Evolutionary conservation across 2,113 vertebrate species (phyloP), one percentile per base, ranked within the genome.

Genomic region (Syngnathus scovelli): DNA sequence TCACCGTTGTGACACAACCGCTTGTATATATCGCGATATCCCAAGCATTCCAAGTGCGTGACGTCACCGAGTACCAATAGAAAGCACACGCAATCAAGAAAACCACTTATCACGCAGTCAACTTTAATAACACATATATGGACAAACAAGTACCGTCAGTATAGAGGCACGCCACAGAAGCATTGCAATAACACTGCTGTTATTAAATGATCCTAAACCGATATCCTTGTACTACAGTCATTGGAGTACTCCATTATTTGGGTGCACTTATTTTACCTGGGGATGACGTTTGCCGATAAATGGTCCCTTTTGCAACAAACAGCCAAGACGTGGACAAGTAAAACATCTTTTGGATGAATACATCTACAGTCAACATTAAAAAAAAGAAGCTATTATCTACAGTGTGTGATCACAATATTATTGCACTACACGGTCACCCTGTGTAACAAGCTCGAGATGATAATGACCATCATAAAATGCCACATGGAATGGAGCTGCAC

Each of bases 341-440:
- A 33, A 56, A 55, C 21, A 27, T 3, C 1, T 55, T 55, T 27
- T 55, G 27, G 10, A 36, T 70, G 41, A 71, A 69, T 58, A 67
- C 27, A 69, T 19, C 48, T 48, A 67, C n/a, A 43, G n/a, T 27
- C 27, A 73, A 71, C 15, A 82, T 74, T 76, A 82, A 84, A 77
- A 77, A 78, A 83, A 84, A 77, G 76, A 78, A 82, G 39, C 58
- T 78, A 72, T 83, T 72, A 55, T 77, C 68, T 82, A 79, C 65
- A 75, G 61, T 70, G 63, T 58, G 6, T 51, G 78, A 44, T 63
- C 61, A 2, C 61, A 39, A 55, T 58, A 67, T 82, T 87, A 80
- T 84, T 87, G 81, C 83, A 83, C 78, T 82, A 83, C 66, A 46
- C 37, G 7, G 46, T 83, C 54, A 73, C 63, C 64, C 52, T n/a